These are phyloP conservation scores for Troides aeacus DNA, from an alignment of 2,888 invertebrate species.

Conservation along the genomic window DNA sequence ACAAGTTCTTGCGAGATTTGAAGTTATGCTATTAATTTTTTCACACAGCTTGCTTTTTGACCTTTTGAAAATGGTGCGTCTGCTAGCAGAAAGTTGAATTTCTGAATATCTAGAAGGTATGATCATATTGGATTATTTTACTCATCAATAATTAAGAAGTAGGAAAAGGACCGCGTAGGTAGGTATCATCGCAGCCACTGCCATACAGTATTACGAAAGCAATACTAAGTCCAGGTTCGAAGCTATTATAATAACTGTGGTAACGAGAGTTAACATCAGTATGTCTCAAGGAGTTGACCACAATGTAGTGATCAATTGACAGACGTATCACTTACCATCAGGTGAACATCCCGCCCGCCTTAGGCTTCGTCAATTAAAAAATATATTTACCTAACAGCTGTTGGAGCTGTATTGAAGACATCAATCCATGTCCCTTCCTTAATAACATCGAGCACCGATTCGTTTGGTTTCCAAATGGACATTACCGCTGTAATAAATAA, in stretches of 20 bases:
- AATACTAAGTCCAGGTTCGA: too few species aligned
- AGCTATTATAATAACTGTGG: too few species aligned
- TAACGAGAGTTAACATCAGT: too few species aligned
- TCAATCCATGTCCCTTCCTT: constrained; percentile 82
- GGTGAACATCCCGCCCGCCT: too few species aligned
- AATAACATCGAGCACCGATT: constrained; percentile 78
- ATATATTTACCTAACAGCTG: constrained; percentile 61
- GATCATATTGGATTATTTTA: too few species aligned
- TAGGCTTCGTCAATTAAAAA: not conserved
- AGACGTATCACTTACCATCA: too few species aligned
- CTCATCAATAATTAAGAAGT: too few species aligned
- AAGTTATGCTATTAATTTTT: constrained; percentile 36
- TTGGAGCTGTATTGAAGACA: constrained; percentile 79
- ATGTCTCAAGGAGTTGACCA: too few species aligned
- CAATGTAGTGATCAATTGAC: not conserved
- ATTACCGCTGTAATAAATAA: constrained; percentile 62
- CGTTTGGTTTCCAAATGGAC: constrained; percentile 86
- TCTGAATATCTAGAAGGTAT: constrained; percentile 67
- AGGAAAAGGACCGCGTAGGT: too few species aligned
- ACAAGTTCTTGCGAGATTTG: constrained; percentile 56
- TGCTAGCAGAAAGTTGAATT: constrained; percentile 77
- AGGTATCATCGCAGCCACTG: too few species aligned
- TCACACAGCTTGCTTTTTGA: constrained; percentile 47
- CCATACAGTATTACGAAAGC: too few species aligned
- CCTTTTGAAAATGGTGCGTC: constrained; percentile 69